Conservation (phyloP, 2,888 invertebrate genomes). For the Hyppa rectilinea region DNA sequence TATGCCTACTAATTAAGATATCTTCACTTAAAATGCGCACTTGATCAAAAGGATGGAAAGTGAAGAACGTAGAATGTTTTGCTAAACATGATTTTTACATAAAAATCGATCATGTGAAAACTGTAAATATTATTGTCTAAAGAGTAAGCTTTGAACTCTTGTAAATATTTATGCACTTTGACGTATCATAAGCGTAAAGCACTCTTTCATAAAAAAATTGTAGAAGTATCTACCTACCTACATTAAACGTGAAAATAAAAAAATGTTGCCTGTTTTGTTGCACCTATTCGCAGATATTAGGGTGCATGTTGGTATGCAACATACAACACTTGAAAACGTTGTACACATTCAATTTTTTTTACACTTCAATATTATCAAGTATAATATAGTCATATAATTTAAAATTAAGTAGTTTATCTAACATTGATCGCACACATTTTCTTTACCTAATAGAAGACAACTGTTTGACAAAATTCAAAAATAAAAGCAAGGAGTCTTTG, state of each 20-base stretch:
- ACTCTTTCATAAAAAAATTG: slow-evolving; percentile 4
- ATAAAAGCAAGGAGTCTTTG: slow-evolving; percentile 26
- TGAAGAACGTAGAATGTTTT: slow-evolving; percentile 21
- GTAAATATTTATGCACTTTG: slow-evolving; percentile 51
- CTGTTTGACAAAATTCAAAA: slow-evolving; percentile 1
- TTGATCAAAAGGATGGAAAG: background rate
- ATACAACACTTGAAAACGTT: background rate
- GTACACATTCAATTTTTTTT: too few relatives aligned
- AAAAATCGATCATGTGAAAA: background rate
- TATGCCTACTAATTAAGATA: slow-evolving; percentile 13
- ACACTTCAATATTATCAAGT: too few relatives aligned
- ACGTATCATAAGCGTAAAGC: background rate
- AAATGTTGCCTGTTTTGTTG: too few relatives aligned
- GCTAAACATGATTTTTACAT: slow-evolving; percentile 28
- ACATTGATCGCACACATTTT: too few relatives aligned
- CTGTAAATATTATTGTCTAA: slow-evolving; percentile 47
- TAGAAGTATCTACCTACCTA: background rate
- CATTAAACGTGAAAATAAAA: background rate
- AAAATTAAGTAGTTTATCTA: background rate
- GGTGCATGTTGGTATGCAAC: background rate
- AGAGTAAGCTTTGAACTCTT: slow-evolving; percentile 53
- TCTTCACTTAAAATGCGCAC: background rate
- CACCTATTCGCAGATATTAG: background rate
- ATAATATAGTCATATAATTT: too few relatives aligned
- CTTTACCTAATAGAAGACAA: slow-evolving; percentile 8